Percentiles rank a stretch among this genome's conserved stretches.
phyloP scores from a whole-genome alignment of 2,888 invertebrate genomes.

The Tridacna gigas region DNA sequence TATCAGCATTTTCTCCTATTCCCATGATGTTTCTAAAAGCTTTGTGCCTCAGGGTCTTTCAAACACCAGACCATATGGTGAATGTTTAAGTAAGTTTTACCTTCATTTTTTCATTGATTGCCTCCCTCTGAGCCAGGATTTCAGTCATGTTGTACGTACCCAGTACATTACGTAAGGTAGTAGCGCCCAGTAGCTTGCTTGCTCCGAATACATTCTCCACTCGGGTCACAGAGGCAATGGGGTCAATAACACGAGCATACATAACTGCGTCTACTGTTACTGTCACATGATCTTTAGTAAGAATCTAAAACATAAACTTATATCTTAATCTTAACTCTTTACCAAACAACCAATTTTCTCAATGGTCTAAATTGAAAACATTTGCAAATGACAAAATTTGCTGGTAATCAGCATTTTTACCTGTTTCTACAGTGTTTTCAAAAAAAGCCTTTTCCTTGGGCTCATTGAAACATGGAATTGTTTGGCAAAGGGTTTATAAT shows the following conservation, averaged over 20 bases:
- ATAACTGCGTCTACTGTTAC: conserved; percentile 83
- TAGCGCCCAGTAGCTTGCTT: conserved; percentile 81
- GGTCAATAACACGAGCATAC: conserved; percentile 80
- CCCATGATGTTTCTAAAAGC: too few relatives aligned
- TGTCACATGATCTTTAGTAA: conserved; percentile 83
- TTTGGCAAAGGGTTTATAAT: too few relatives aligned
- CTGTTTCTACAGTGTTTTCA: too few relatives aligned
- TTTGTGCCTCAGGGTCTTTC: too few relatives aligned
- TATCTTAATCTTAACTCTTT: neutral
- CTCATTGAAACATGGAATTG: too few relatives aligned
- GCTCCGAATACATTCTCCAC: conserved; percentile 80
- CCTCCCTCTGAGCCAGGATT: conserved; percentile 80
- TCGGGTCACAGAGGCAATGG: conserved; percentile 80
- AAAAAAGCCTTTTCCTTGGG: too few relatives aligned
- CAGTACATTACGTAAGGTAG: conserved; percentile 81
- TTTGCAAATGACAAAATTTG: too few relatives aligned
- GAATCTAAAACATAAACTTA: conserved; percentile 67
- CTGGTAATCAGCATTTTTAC: too few relatives aligned
- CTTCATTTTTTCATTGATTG: conserved; percentile 81
- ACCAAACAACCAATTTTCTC: too few relatives aligned
- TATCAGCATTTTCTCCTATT: too few relatives aligned
- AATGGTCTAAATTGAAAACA: too few relatives aligned
- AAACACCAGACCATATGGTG: too few relatives aligned
- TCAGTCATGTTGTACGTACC: conserved; percentile 81
- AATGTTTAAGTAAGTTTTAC: conserved; percentile 28